Evolutionary conservation across 1,140 invertebrate species (phyloP).

Genomic region (Drosophila takahashii): DNA sequence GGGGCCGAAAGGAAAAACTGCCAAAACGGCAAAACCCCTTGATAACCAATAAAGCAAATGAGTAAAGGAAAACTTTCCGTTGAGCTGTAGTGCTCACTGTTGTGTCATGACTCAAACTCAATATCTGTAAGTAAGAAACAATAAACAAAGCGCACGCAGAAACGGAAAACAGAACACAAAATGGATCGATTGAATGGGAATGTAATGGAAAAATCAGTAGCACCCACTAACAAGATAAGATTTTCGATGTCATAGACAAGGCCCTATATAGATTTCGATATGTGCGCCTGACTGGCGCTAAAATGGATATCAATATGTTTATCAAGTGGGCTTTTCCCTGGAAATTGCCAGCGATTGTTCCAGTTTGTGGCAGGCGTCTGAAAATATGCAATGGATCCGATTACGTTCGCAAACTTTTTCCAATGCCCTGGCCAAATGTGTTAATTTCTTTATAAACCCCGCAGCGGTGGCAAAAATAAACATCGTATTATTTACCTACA

Average conservation of each 20-base stretch:
- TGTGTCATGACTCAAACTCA: conserved; percentile 45
- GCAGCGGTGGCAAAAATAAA: conserved; percentile 38
- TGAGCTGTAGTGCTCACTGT: conserved; percentile 21
- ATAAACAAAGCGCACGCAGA: conserved; percentile 46
- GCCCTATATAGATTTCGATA: conserved; percentile 1
- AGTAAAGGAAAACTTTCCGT: conserved; percentile 12
- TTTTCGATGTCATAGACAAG: conserved; percentile 30
- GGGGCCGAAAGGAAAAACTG: conserved; percentile 6
- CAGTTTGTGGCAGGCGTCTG: conserved; percentile 39
- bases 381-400: conserved; percentile 59
- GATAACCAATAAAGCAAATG: conserved; percentile 31
- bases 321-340: conserved; percentile 36
- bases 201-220: conserved; percentile 60
- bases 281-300: not conserved
- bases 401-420: conserved; percentile 42
- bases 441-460: conserved; percentile 62
- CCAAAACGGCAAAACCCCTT: not conserved
- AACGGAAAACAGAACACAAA: conserved; percentile 41
- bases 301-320: conserved; percentile 31
- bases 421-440: conserved; percentile 55
- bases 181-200: conserved; percentile 51
- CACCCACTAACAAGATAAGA: conserved; percentile 30
- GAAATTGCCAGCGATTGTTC: conserved; percentile 32
- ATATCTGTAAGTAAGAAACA: conserved; percentile 34
- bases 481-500: conserved; percentile 25